Evolutionary conservation across 2,888 invertebrate species (phyloP).

Genomic region (Conus canariensis): DNA sequence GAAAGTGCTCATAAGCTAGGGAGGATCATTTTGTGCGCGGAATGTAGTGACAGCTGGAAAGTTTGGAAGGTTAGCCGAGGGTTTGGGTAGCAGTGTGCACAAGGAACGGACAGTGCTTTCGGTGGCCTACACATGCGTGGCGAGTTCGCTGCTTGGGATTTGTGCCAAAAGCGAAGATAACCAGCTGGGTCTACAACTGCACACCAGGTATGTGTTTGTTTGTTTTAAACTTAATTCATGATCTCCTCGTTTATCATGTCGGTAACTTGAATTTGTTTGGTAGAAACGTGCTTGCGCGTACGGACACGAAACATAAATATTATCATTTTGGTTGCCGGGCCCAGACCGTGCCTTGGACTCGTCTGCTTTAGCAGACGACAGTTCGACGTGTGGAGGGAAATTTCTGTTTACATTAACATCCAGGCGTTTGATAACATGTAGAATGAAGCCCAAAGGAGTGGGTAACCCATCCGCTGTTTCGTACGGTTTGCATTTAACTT

Average conservation of each 20-base stretch:
- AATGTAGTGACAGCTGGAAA: background rate
- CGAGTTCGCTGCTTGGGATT: constrained; percentile 23
- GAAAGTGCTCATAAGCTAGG: background rate
- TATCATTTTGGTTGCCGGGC: background rate
- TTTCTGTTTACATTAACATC: no score
- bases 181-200: background rate
- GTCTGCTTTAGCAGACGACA: constrained; percentile 10
- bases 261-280: background rate
- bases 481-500: no score
- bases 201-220: constrained; percentile 9
- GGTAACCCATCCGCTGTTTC: no score
- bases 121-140: constrained; percentile 23
- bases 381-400: background rate
- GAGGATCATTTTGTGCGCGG: background rate
- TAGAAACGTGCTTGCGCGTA: background rate
- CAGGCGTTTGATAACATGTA: no score
- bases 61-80: constrained; percentile 7
- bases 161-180: constrained; percentile 5
- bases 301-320: background rate
- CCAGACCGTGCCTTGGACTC: no score
- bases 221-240: background rate
- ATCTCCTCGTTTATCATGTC: background rate
- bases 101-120: constrained; percentile 11
- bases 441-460: no score
- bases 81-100: background rate